A percentile compares a stretch with the other conserved stretches of the same genome.
These are phyloP conservation scores for Struthidea cinerea DNA, from an alignment of 2,113 vertebrate genomes.

Conservation along the genomic window DNA sequence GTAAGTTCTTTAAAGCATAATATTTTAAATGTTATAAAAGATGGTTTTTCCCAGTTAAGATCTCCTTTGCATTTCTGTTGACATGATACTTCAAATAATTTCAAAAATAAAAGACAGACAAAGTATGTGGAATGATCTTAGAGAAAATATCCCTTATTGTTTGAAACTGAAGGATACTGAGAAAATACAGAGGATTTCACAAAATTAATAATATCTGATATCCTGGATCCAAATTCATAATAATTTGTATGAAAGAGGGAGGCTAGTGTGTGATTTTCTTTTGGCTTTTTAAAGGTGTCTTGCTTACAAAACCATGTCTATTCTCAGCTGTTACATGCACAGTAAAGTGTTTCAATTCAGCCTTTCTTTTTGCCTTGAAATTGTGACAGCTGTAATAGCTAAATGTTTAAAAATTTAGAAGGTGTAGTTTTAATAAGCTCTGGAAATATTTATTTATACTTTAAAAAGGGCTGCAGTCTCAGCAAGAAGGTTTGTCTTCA, in stretches of 20 bases:
- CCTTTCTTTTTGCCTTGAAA: neutral
- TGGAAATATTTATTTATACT: constrained; percentile 10
- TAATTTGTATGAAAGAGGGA: neutral
- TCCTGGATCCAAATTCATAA: neutral
- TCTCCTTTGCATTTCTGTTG: neutral
- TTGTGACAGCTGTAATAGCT: neutral
- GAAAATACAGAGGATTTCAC: neutral
- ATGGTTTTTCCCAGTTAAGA: neutral
- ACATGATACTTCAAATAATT: neutral
- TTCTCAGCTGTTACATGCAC: neutral
- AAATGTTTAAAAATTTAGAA: constrained; percentile 14
- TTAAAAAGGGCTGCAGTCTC: neutral
- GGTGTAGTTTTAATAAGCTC: constrained; percentile 8
- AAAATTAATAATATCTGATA: neutral
- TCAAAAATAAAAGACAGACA: neutral
- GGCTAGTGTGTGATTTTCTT: neutral
- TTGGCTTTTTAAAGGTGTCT: neutral
- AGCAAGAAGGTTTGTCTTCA: constrained; percentile 22
- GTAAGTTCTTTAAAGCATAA: neutral
- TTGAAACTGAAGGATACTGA: neutral
- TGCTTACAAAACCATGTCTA: neutral
- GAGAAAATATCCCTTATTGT: neutral
- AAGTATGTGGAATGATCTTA: neutral
- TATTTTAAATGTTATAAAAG: neutral
- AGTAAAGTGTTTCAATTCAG: neutral